Evolutionary conservation across 2,888 invertebrate species (phyloP), one percentile per base, ranked within the genome.

Genomic region (Stenoptilia bipunctidactyla): DNA sequence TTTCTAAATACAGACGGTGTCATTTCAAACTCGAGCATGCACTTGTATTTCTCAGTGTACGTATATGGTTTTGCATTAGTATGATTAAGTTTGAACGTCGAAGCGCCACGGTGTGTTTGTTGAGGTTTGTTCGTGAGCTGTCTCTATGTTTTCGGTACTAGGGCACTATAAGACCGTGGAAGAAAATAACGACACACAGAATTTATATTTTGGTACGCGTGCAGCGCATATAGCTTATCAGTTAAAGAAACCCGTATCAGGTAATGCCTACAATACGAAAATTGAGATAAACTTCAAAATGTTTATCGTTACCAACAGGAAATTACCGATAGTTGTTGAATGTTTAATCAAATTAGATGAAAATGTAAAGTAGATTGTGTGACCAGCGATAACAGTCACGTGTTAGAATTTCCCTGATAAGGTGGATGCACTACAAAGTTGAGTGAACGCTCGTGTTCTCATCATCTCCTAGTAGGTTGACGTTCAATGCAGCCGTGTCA

Each of bases 381-480:
- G 30, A 4, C 10, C 13, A 6, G 13, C 34, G 13, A 34, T 34
- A 34, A 34, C 14, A 14, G 34, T 34, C 13, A 34, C 14, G 34
- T 14, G 34, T 6, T 34, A 34, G 34, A 30, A 14, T 38, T 53
- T 54, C 50, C 59, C 58, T 65, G 66, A 68, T 70, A 72, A 71
- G 75, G 69, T 73, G 64, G 69, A 73, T 77, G 77, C 73, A 74
- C 68, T 52, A 45, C 51, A 43, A 65, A 66, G 74, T 75, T 74
- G 66, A 74, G 64, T 77, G 75, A 70, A 75, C 74, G 66, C 64
- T 53, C 55, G 51, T 55, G 54, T 58, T 62, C 65, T 73, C 68
- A 75, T 79, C 66, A 67, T 68, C 64, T 67, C 73, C 73, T 70
- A 67, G 75, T 76, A 70, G 66, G 65, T 66, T 58, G 62, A 58